These are phyloP conservation scores for Linnaemya tessellans DNA, from an alignment of 2,888 invertebrate species.

Conservation along the genomic window DNA sequence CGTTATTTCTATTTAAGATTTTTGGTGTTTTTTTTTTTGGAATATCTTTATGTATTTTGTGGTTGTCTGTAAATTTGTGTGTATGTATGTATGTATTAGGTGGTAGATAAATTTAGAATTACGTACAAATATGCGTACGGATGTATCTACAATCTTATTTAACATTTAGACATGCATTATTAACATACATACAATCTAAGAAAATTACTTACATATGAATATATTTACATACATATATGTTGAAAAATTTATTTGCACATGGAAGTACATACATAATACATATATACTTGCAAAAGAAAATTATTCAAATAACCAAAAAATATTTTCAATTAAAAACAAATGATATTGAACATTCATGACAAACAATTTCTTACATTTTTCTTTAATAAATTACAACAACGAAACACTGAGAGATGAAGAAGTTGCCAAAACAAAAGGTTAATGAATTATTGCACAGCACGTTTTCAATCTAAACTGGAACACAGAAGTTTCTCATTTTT, in stretches of 20 bases:
- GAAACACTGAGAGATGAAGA: neutral
- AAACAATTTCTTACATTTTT: neutral
- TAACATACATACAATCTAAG: too few relatives aligned
- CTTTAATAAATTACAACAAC: neutral
- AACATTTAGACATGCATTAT: too few relatives aligned
- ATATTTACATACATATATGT: neutral
- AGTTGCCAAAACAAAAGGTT: neutral
- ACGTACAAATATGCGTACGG: too few relatives aligned
- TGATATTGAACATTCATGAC: neutral
- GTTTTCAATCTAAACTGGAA: neutral
- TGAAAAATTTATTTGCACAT: too few relatives aligned
- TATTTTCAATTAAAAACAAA: neutral
- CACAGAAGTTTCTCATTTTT: neutral
- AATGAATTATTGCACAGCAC: neutral
- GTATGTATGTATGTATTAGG: neutral
- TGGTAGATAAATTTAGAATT: too few relatives aligned
- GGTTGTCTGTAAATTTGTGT: neutral
- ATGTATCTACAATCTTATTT: too few relatives aligned
- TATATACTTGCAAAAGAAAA: neutral
- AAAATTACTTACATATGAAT: too few relatives aligned
- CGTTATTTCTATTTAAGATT: constrained; percentile 1
- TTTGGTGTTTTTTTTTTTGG: neutral
- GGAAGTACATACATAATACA: neutral
- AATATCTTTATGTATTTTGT: neutral
- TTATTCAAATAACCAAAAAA: neutral